Evolutionary conservation across 2,888 invertebrate genomes (phyloP).

Genomic region (Andrena marginata): DNA sequence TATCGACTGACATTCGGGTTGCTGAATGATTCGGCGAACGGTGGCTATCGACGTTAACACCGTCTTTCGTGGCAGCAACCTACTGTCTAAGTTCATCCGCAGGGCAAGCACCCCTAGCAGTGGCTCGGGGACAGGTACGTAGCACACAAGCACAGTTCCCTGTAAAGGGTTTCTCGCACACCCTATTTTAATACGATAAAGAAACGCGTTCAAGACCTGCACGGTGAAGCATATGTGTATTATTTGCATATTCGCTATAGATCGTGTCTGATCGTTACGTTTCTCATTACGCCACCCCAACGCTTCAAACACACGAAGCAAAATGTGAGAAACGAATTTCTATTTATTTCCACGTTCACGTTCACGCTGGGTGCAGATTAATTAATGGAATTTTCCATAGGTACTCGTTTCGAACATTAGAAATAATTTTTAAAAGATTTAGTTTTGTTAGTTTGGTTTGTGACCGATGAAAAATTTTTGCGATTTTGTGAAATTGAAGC

Average conservation of each 20-base stretch:
- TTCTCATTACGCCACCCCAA: neutral
- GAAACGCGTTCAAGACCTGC: conserved; percentile 53
- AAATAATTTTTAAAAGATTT: neutral
- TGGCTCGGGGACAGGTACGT: conserved; percentile 80
- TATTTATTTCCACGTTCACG: neutral
- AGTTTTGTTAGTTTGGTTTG: neutral
- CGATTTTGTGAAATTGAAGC: neutral
- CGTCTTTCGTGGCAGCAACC: conserved; percentile 64
- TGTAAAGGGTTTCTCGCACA: conserved; percentile 52
- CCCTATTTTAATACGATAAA: conserved; percentile 61
- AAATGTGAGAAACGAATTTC: neutral
- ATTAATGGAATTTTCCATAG: too few species aligned
- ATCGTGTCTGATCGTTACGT: neutral
- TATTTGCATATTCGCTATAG: conserved; percentile 29
- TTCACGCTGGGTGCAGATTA: too few species aligned
- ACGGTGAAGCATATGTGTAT: conserved; percentile 14
- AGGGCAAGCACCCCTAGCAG: conserved; percentile 82
- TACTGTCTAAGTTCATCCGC: conserved; percentile 76
- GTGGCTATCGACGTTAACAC: conserved; percentile 67
- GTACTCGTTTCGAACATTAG: neutral
- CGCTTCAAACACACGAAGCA: neutral
- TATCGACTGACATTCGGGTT: conserved; percentile 66
- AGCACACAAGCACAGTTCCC: conserved; percentile 61
- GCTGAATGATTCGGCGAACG: conserved; percentile 37
- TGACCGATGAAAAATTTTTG: neutral